Percentiles rank a stretch among this genome's conserved stretches.
Conservation (phyloP, 92 coral and sea anemone genomes). For the Isaurus tuberculatus region DNA sequence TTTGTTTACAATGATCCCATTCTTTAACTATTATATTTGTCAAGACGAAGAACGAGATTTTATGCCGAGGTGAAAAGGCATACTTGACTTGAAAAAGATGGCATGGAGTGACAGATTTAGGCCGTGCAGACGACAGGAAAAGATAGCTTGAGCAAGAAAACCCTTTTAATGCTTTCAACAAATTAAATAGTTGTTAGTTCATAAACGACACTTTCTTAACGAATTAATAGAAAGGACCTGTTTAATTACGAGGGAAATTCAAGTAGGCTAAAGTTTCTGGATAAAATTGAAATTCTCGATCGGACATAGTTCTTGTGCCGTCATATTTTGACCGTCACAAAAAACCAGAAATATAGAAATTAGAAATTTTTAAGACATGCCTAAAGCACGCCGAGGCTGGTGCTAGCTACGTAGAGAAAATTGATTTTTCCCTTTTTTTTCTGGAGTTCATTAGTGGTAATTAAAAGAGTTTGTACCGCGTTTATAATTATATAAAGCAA, state of each 20-base stretch:
- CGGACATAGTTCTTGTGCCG: too few relatives aligned
- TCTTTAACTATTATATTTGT: slow-evolving; percentile 17
- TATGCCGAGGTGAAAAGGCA: background rate
- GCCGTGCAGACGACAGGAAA: background rate
- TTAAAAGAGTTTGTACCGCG: too few relatives aligned
- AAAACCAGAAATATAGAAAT: too few relatives aligned
- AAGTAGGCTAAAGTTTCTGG: background rate
- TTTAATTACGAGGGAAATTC: background rate
- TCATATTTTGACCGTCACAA: too few relatives aligned
- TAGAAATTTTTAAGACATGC: too few relatives aligned
- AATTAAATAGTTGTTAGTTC: slow-evolving; percentile 48
- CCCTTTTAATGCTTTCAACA: slow-evolving; percentile 33
- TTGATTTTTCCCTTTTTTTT: too few relatives aligned
- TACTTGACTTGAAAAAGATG: slow-evolving; percentile 1
- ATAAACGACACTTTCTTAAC: background rate
- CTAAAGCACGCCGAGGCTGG: too few relatives aligned
- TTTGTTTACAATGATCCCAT: slow-evolving; percentile 6
- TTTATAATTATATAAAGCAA: too few relatives aligned
- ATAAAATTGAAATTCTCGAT: background rate
- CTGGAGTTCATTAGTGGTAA: too few relatives aligned
- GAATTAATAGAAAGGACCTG: background rate
- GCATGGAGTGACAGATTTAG: background rate
- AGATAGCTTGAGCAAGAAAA: background rate
- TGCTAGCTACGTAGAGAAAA: too few relatives aligned
- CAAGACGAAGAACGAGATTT: background rate